Base-by-base conservation (phyloP, 2,113 vertebrate genomes). In the Heptranchias perlo region DNA sequence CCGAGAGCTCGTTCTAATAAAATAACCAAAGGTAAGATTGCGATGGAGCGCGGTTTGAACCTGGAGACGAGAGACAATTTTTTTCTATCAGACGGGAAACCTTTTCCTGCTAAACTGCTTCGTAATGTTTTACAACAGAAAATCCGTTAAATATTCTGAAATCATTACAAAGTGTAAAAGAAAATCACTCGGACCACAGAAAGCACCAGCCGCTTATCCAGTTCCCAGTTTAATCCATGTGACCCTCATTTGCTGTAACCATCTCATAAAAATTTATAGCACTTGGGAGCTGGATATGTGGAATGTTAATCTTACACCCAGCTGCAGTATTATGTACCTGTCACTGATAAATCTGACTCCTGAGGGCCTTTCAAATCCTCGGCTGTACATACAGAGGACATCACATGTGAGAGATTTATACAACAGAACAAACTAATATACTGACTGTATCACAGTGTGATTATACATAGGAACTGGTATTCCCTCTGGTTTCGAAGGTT, bases 271-370 rank as follows among this genome's bases (percentile, higher is more conserved):
- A 58, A 58, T 58, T 35, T 92, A 58, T 58, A 92, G 52, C 31
- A 92, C 28, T 58, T 61, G 31, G 52, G 52, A 92, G 54, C 54
- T 58, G 31, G 87, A 35, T 35, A 92, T 35, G 87, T 58, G 18
- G 87, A 0, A 61, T 18, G 14, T 92, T 58, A 92, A 92, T 92
- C 87, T 58, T 92, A 54, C 31, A 18, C 52, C 87, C 86, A 10
- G 86, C 49, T 35, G 49, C 49, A 31, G 28, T 89, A 54, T 89
- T 89, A 49, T 92, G 87, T n/a, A 18, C 87, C 52, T 58, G 52
- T 92, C 87, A 61, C 31, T 92, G 87, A 58, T 58, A 92, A 92
- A 35, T n/a, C 87, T 92, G 87, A 92, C 31, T 31, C 31, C 35
- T 18, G 87, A 18, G 87, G 35, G 31, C 52, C 54, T 92, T 61